These are phyloP conservation scores for Agonopterix alstromeriana DNA, from an alignment of 2,888 invertebrate genomes.

Conservation along the genomic window DNA sequence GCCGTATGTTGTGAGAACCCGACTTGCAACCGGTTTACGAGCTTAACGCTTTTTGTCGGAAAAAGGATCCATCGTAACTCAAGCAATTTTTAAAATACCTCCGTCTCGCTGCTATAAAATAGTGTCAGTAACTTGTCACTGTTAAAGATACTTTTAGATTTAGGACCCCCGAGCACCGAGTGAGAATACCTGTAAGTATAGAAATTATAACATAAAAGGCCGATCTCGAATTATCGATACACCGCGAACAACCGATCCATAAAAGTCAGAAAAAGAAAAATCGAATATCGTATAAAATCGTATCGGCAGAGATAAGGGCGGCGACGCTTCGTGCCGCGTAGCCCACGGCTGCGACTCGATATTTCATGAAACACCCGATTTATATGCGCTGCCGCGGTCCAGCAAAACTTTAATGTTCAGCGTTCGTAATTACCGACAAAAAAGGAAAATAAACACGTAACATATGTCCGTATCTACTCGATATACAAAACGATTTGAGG, in stretches of 20 bases:
- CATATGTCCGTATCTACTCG: slow-evolving; percentile 9
- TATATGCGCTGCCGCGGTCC: slow-evolving; percentile 61
- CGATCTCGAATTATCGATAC: slow-evolving; percentile 68
- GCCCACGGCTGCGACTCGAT: slow-evolving; percentile 68
- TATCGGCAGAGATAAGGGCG: slow-evolving; percentile 66
- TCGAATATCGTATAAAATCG: slow-evolving; percentile 70
- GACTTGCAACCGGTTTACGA: slow-evolving; percentile 53
- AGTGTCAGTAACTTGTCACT: not conserved
- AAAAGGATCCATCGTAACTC: slow-evolving; percentile 41
- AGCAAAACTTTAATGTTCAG: slow-evolving; percentile 63
- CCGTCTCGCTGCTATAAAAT: not conserved
- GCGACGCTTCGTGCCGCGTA: slow-evolving; percentile 56
- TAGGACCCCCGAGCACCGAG: not conserved
- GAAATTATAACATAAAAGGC: slow-evolving; percentile 50
- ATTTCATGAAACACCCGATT: slow-evolving; percentile 73
- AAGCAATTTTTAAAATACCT: slow-evolving; percentile 35
- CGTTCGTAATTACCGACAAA: slow-evolving; percentile 61
- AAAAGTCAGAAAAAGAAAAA: slow-evolving; percentile 70
- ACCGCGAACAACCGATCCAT: slow-evolving; percentile 68
- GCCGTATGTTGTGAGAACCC: slow-evolving; percentile 50
- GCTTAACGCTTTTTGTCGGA: slow-evolving; percentile 57
- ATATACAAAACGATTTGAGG: slow-evolving; percentile 4
- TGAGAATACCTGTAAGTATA: slow-evolving; percentile 22
- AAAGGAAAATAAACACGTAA: slow-evolving; percentile 30
- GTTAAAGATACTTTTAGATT: not conserved